These are phyloP conservation scores for Paedocypris sp. DNA, from an alignment of 2,113 vertebrate genomes.

Conservation along the genomic window DNA sequence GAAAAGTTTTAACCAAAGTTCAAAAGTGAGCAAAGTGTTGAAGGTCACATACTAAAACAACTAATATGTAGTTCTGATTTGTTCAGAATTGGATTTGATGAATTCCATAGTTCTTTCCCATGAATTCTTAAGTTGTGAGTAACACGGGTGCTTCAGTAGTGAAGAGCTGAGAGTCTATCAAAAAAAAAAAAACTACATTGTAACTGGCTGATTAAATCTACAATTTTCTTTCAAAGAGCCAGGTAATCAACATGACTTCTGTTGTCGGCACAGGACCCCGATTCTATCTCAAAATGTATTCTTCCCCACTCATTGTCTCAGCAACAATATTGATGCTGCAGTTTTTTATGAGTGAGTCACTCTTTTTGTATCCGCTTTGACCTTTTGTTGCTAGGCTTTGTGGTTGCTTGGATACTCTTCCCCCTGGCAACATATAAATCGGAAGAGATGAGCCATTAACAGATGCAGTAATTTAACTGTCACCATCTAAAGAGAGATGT, in stretches of 20 bases:
- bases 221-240: neutral
- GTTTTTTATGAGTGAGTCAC: conserved; percentile 34
- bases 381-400: conserved; percentile 40
- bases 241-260: neutral
- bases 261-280: neutral
- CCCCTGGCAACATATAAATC: conserved; percentile 26
- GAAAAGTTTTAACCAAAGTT: too few species aligned
- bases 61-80: too few species aligned
- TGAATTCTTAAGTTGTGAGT: too few species aligned
- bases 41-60: too few species aligned
- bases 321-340: conserved; percentile 24
- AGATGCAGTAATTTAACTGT: conserved; percentile 23
- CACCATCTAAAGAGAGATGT: conserved; percentile 2
- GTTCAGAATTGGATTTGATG: too few species aligned
- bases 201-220: neutral
- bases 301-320: conserved; percentile 4
- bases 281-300: neutral
- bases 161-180: neutral
- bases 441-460: conserved; percentile 36
- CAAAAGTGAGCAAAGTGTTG: too few species aligned
- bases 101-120: too few species aligned
- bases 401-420: conserved; percentile 41
- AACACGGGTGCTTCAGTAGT: too few species aligned
- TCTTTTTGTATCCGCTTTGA: conserved; percentile 33
- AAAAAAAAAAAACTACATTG: neutral